These are phyloP conservation scores for Psettodes erumei DNA, from an alignment of 2,113 vertebrate species.

Conservation along the genomic window DNA sequence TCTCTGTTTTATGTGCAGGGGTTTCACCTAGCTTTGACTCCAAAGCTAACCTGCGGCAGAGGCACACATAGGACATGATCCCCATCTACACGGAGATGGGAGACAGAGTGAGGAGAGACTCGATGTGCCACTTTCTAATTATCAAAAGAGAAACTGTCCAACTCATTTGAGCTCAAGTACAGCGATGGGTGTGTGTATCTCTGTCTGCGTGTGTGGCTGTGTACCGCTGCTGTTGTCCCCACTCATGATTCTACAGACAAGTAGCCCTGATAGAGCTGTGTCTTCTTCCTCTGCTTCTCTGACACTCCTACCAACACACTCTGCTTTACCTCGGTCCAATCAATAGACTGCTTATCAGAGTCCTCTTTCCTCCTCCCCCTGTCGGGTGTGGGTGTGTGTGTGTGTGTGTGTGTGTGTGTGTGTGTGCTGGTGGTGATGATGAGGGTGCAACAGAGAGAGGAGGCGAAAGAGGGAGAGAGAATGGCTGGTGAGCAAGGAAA, in stretches of 20 bases:
- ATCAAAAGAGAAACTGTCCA: slow-evolving; percentile 18
- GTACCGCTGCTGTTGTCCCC: slow-evolving; percentile 16
- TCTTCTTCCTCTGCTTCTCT: slow-evolving; percentile 47
- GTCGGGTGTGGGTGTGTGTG: neutral
- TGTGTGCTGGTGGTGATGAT: slow-evolving; percentile 1
- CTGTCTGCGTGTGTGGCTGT: slow-evolving; percentile 4
- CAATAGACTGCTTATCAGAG: slow-evolving; percentile 69
- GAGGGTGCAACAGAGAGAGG: slow-evolving; percentile 1
- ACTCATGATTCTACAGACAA: slow-evolving; percentile 31
- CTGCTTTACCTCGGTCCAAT: slow-evolving; percentile 66
- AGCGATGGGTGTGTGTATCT: neutral
- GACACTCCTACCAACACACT: slow-evolving; percentile 63
- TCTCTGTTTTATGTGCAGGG: neutral
- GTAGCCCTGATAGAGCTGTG: slow-evolving; percentile 68
- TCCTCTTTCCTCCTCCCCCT: slow-evolving; percentile 33
- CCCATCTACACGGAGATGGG: neutral
- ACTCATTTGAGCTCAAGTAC: slow-evolving; percentile 12
- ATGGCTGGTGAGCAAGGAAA: slow-evolving; percentile 10
- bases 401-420: slow-evolving; percentile 11
- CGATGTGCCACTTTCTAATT: neutral
- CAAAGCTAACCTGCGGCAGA: neutral
- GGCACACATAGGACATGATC: neutral
- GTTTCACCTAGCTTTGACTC: slow-evolving; percentile 7
- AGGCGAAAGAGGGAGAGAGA: slow-evolving; percentile 2
- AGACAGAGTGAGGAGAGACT: neutral